phyloP scores from a whole-genome alignment of 2,113 vertebrate species.

The Pelecanoides urinatrix region DNA sequence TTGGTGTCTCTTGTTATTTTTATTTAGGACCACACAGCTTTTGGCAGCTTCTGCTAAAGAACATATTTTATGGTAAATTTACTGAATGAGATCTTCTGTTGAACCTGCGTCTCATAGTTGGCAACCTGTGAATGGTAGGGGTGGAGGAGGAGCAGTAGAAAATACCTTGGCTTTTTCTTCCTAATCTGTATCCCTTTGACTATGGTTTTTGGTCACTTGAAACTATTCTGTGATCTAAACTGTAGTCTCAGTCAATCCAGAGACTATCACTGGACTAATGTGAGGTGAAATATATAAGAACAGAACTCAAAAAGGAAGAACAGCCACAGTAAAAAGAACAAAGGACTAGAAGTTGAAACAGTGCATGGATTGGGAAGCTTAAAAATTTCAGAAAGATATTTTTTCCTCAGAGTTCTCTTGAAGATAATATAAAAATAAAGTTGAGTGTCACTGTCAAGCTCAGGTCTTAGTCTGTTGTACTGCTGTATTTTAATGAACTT shows the following conservation, averaged over 20 bases:
- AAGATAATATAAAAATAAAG: background rate
- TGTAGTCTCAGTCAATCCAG: background rate
- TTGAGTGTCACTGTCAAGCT: background rate
- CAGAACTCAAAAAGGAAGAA: background rate
- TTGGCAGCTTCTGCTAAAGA: background rate
- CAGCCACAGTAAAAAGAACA: background rate
- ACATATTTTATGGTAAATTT: background rate
- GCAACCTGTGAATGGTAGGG: background rate
- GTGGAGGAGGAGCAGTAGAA: background rate
- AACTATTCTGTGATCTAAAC: background rate
- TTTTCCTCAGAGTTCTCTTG: background rate
- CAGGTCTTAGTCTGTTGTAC: background rate
- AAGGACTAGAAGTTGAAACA: background rate
- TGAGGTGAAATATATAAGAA: background rate
- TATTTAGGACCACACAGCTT: background rate
- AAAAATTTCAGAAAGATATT: background rate
- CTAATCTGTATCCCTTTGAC: background rate
- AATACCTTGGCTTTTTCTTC: background rate
- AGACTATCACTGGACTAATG: background rate
- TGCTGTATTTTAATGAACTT: background rate
- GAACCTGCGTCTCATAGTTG: rapidly evolving
- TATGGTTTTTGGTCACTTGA: background rate
- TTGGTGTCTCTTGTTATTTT: background rate
- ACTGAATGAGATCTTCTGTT: background rate
- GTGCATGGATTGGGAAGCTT: background rate